Conservation (phyloP, 1,140 invertebrate genomes). For the Myzus persicae region DNA sequence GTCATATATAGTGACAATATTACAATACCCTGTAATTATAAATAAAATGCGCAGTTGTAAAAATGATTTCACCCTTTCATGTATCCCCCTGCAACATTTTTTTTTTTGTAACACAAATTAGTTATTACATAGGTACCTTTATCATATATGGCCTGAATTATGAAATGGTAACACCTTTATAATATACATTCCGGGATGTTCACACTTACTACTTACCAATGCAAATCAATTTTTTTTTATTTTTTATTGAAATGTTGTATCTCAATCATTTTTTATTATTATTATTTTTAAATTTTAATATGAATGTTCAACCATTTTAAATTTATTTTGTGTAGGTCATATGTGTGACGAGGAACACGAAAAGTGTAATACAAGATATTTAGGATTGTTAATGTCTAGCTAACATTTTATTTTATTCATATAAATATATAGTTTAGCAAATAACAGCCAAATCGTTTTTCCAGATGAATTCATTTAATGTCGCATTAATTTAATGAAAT, state of each 20-base stretch:
- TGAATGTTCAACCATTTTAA: too few relatives aligned
- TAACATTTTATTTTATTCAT: too few relatives aligned
- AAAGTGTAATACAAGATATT: too few relatives aligned
- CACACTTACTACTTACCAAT: background rate
- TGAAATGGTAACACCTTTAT: background rate
- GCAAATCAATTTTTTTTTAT: background rate
- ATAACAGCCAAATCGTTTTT: too few relatives aligned
- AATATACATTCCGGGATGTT: background rate
- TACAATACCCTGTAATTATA: conserved; percentile 44
- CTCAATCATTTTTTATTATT: background rate
- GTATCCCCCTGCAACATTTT: background rate
- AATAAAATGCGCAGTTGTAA: background rate
- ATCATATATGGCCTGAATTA: background rate
- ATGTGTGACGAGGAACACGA: too few relatives aligned
- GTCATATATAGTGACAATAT: background rate
- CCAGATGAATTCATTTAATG: too few relatives aligned
- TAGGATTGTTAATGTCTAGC: too few relatives aligned
- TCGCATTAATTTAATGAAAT: too few relatives aligned
- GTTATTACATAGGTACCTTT: background rate
- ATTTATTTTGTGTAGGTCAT: too few relatives aligned
- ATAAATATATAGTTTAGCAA: background rate
- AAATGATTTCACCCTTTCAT: conserved; percentile 13
- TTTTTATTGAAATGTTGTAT: background rate
- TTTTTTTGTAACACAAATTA: conserved; percentile 8
- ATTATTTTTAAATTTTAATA: background rate